Evolutionary conservation across 2,888 invertebrate genomes (phyloP), one percentile per base, ranked within the genome.

Genomic region (Iphiclides podalirius): DNA sequence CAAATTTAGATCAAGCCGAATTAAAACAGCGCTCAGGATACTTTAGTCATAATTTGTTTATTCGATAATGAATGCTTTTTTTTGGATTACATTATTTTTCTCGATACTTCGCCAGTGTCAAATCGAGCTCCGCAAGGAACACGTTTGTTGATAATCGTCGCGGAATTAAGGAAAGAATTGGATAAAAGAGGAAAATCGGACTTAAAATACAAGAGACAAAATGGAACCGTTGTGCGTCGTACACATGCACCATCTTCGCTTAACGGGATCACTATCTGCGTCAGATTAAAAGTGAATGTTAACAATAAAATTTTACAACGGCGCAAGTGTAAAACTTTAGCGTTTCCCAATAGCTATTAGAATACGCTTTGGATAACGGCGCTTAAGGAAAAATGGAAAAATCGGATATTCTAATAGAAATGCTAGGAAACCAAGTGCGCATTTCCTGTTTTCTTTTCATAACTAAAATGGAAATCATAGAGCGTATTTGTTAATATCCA

Each of bases 271-370:
- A 15, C 50, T 39, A 50, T 45, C 44, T 44, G 28, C 38, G 58
- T 57, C 64, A 67, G 66, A 71, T 72, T 70, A 70, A 72, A 71
- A 70, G 67, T 63, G 65, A 67, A 71, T 64, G 63, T 65, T 58
- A 47, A 60, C 60, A 66, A 70, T 76, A 75, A 77, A 73, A 74
- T 74, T 76, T 76, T 70, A 78, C 61, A 64, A 55, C 60, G 41
- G 49, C 43, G 52, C 64, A 72, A 45, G 45, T 45, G 50, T 78
- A 75, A 77, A 77, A 74, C 67, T 71, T 72, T 59, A 77, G 65
- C 62, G 70, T 64, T 70, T 70, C 66, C 71, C 75, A 70, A 76
- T 78, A 78, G 67, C 68, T 65, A 59, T 59, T 62, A 61, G 60
- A 61, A 64, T 61, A 60, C 60, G 52, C 31, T 31, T 64, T 52